These are phyloP conservation scores for Oligia fasciuncula DNA, from an alignment of 2,888 invertebrate genomes.

Conservation along the genomic window DNA sequence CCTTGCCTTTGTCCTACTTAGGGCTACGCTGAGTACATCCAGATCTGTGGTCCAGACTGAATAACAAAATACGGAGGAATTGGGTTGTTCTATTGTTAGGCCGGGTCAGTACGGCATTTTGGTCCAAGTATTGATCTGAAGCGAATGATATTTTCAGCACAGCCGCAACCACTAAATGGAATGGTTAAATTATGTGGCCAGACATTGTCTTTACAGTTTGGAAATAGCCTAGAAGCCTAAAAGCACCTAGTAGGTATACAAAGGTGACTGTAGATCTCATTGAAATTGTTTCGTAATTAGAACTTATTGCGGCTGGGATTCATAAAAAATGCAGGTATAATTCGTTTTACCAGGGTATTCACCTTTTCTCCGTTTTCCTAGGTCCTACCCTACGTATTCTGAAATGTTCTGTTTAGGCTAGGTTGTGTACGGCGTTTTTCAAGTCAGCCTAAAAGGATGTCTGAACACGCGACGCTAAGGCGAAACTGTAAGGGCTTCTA, in stretches of 20 bases:
- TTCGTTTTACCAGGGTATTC: neutral
- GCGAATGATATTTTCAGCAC: slow-evolving; percentile 53
- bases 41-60: slow-evolving; percentile 14
- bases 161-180: slow-evolving; percentile 40
- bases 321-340: neutral
- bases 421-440: slow-evolving; percentile 24
- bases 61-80: slow-evolving; percentile 37
- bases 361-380: neutral
- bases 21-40: neutral
- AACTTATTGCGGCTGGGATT: neutral
- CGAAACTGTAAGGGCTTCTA: slow-evolving; percentile 2
- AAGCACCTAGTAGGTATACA: neutral
- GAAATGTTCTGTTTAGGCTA: slow-evolving; percentile 15
- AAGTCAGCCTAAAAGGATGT: slow-evolving; percentile 31
- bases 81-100: slow-evolving; percentile 59
- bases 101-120: slow-evolving; percentile 52
- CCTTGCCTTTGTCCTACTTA: neutral
- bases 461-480: slow-evolving; percentile 26
- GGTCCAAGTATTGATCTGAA: slow-evolving; percentile 57
- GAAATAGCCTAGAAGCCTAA: slow-evolving; percentile 22
- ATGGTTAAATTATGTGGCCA: slow-evolving; percentile 46
- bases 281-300: neutral
- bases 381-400: neutral
- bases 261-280: neutral
- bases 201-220: slow-evolving; percentile 16